A percentile compares a stretch with the other conserved stretches of the same genome.
These are phyloP conservation scores for Brachylomia viminalis DNA, from an alignment of 2,888 invertebrate genomes.

Conservation along the genomic window DNA sequence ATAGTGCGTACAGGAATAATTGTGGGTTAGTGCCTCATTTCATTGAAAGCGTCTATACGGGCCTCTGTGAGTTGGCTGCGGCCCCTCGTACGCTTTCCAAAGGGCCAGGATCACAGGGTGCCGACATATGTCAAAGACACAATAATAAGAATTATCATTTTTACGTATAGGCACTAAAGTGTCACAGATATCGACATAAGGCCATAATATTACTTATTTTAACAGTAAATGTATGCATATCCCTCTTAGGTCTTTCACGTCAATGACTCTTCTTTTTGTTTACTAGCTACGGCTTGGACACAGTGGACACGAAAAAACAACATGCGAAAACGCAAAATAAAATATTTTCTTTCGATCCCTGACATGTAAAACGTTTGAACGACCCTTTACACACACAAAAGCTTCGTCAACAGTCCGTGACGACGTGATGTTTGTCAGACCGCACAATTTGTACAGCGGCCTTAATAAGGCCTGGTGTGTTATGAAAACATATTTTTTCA, in stretches of 20 bases:
- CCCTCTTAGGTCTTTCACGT: neutral
- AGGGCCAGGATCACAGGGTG: too few species aligned
- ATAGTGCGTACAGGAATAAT: too few species aligned
- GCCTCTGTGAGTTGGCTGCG: too few species aligned
- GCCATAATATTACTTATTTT: neutral
- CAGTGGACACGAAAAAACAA: conserved; percentile 1
- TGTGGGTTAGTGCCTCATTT: too few species aligned
- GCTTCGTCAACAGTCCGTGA: conserved; percentile 60
- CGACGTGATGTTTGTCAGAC: conserved; percentile 57
- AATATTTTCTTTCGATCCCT: conserved; percentile 37
- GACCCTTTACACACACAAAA: conserved; percentile 31
- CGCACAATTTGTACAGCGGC: conserved; percentile 60
- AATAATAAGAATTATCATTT: neutral
- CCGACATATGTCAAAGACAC: too few species aligned
- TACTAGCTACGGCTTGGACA: neutral
- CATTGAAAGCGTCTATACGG: too few species aligned
- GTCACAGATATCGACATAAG: neutral
- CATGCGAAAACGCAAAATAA: conserved; percentile 13
- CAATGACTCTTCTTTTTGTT: neutral
- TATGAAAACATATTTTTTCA: conserved; percentile 2
- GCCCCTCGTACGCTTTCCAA: too few species aligned
- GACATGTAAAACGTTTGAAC: conserved; percentile 38
- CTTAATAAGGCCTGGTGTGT: conserved; percentile 32
- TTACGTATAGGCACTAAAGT: neutral
- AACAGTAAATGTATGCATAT: conserved; percentile 1